These are phyloP conservation scores for Pogonognathellus flavescens DNA, from an alignment of 1,140 invertebrate species.

Conservation along the genomic window DNA sequence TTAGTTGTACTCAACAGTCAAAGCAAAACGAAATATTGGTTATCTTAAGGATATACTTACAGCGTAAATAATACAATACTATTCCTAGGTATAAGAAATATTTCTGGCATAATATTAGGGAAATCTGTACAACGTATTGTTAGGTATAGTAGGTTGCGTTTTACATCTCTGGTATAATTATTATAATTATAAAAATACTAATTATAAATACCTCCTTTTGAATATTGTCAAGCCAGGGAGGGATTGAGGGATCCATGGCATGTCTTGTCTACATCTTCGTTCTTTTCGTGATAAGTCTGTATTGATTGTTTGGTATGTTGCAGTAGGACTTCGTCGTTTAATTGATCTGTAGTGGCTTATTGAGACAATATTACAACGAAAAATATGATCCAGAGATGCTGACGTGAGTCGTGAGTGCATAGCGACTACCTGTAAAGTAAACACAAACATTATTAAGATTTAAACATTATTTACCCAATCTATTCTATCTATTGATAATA, in stretches of 20 bases:
- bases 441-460: no score
- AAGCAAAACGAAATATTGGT: no score
- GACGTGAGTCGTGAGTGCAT: no score
- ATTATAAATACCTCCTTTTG: background rate
- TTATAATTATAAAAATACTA: background rate
- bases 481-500: no score
- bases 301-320: background rate
- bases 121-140: no score
- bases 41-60: no score
- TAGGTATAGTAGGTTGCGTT: no score
- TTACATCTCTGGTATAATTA: background rate
- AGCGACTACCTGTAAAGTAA: conserved; percentile 8
- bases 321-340: background rate
- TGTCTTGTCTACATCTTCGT: background rate
- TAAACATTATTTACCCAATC: no score
- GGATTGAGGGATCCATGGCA: background rate
- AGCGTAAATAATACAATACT: no score
- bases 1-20: background rate
- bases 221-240: background rate
- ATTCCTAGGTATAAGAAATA: no score
- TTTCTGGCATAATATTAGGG: no score
- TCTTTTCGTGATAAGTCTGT: no score
- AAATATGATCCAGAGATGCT: background rate
- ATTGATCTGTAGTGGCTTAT: background rate
- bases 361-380: background rate